These are phyloP conservation scores for Silurus meridionalis DNA, from an alignment of 2,113 vertebrate species.

Conservation along the genomic window DNA sequence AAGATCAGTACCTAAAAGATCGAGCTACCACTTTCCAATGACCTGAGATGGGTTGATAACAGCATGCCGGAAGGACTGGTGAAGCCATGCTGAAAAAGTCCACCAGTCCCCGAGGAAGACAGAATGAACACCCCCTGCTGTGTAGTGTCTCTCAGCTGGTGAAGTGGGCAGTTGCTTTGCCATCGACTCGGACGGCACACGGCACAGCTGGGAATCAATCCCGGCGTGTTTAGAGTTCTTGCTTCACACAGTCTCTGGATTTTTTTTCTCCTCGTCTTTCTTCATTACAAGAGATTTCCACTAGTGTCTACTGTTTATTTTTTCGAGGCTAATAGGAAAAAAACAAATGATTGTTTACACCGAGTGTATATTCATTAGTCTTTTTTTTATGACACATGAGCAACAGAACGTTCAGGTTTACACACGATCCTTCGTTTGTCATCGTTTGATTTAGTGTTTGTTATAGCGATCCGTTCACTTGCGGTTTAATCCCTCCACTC, in stretches of 20 bases:
- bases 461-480: background rate
- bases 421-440: background rate
- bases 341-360: background rate
- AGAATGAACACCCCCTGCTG: slow-evolving; percentile 7
- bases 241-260: background rate
- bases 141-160: slow-evolving; percentile 18
- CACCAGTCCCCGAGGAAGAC: slow-evolving; percentile 1
- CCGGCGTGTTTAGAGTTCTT: slow-evolving; percentile 5
- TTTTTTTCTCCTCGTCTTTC: background rate
- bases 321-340: background rate
- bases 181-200: background rate
- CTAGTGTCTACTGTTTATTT: background rate
- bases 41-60: background rate
- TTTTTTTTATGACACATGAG: background rate
- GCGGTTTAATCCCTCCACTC: slow-evolving; percentile 18
- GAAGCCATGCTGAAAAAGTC: slow-evolving; percentile 19
- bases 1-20: no score
- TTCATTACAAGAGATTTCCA: background rate
- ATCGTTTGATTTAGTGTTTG: background rate
- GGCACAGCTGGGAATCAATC: slow-evolving; percentile 28
- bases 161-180: slow-evolving; percentile 28
- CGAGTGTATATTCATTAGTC: background rate
- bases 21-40: no score
- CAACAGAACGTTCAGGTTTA: background rate
- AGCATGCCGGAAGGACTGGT: background rate